Evolutionary conservation across 1,140 invertebrate species (phyloP), one percentile per base, ranked within the genome.

Genomic region (Pseudomyrmex dendroicus): DNA sequence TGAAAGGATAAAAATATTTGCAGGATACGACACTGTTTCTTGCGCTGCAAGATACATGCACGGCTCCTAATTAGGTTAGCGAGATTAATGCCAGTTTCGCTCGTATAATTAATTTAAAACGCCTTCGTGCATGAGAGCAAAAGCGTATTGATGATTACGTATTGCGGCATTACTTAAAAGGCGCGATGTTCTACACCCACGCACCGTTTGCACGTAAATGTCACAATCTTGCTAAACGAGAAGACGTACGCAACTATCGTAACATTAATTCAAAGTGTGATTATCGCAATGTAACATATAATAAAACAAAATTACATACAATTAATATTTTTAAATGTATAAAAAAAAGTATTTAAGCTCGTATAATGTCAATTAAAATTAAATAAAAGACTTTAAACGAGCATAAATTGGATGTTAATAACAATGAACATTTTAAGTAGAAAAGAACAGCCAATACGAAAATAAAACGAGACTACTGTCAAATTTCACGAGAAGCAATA

Each of bases 71-170:
- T 88, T 87, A 76, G 84, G 83, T 73, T 74, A 62, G 54, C 13
- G 46, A n/a, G 63, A 83, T 88, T 88, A 88, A 66, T 67, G 67
- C 82, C 56, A 57, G 61, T 85, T 87, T 88, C 68, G 74, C 59
- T 73, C 77, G 83, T 85, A 87, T 87, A 87, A 87, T 87, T 61
- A 84, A 78, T 25, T 63, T 63, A 80, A 78, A 17, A 10, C 72
- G 17, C 61, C 73, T 73, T 83, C 56, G 59, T 57, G 57, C 35
- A 20, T 68, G 77, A 85, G 73, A 87, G 25, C n/a, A 25, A 72
- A 22, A n/a, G 15, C 88, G 82, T 64, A 87, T 76, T 63, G 85
- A 82, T 80, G 59, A 86, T 87, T 90, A 80, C 68, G 76, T 68
- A 44, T 22, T 15, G 13, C 15, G n/a, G 73, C 63, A 17, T 25